Conservation (phyloP, 2,888 invertebrate genomes). For the Trimorus sp. region DNA sequence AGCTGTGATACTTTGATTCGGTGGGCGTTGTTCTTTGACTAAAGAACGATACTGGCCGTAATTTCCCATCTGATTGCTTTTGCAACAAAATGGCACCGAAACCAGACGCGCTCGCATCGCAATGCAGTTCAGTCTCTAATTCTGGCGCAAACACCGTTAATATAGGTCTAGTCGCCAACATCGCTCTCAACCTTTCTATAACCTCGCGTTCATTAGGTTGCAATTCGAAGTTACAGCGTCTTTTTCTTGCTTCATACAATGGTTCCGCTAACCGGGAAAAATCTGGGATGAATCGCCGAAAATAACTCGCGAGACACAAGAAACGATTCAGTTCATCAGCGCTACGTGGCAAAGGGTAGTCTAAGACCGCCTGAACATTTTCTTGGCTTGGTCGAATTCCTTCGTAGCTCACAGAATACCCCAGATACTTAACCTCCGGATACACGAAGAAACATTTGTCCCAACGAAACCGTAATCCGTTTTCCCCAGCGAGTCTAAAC, state of each 20-base stretch:
- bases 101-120: constrained; percentile 73
- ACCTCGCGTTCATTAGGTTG: constrained; percentile 39
- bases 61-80: constrained; percentile 61
- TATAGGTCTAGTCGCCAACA: constrained; percentile 44
- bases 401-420: constrained; percentile 11
- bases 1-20: constrained; percentile 73
- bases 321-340: constrained; percentile 22
- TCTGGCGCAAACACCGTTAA: constrained; percentile 58
- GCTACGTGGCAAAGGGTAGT: constrained; percentile 23
- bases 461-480: background rate
- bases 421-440: constrained; percentile 3
- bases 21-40: constrained; percentile 69
- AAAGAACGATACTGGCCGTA: constrained; percentile 72
- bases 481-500: background rate
- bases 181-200: constrained; percentile 45
- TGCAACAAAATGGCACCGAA: constrained; percentile 74
- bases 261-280: constrained; percentile 15
- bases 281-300: constrained; percentile 14
- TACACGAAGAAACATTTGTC: constrained; percentile 10
- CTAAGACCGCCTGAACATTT: constrained; percentile 10
- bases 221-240: constrained; percentile 51
- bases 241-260: constrained; percentile 16
- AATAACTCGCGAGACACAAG: constrained; percentile 18
- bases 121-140: constrained; percentile 73
- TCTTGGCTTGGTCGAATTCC: constrained; percentile 18